Base-by-base conservation (phyloP, 1,140 invertebrate species). In the Drosophila subpulchrella region DNA sequence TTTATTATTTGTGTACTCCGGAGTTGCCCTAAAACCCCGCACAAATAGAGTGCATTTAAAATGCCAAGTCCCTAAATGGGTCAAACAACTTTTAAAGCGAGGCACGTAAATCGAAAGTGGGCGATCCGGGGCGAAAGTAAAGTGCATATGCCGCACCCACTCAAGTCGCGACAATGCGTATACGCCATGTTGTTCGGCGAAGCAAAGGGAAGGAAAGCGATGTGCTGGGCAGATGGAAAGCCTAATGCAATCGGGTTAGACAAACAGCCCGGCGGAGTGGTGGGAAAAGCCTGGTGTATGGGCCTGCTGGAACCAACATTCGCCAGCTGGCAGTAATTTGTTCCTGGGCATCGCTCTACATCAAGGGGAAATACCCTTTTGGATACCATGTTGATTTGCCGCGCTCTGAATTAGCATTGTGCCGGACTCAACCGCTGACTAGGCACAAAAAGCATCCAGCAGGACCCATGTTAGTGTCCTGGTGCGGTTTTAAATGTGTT, bases 111-210 rank as follows among this genome's bases (percentile, higher is more conserved):
- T 44, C 38, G 56, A 58, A 17, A 44, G 51, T 46, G 62, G 20
- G 58, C 51, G 60, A 70, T 48, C 72, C 75, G n/a, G 67, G 75
- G 55, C 63, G 54, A 55, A 55, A 70, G 81, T 55, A 60, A 71
- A 83, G 81, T 76, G 76, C 76, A 83, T 47, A 58, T 41, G 70
- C 32, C 32, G 7, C 61, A 47, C 34, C 38, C 46, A 42, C 53
- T 39, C 30, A 55, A 65, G 50, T 75, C 15, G 74, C 75, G 60
- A 89, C 83, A 88, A 89, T 88, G 80, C 83, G 84, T 89, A 89
- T 88, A 88, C 84, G 83, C 78, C 83, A 60, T 54, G 79, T 82
- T 77, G 79, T 55, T 30, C 83, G 36, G 20, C 20, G 20, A 20
- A 20, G 20, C 20, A 3, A 27, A 27, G 8, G 32, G 36, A 51